Evolutionary conservation across 2,113 vertebrate species (phyloP).

Genomic region (Copsychus sechellarum): DNA sequence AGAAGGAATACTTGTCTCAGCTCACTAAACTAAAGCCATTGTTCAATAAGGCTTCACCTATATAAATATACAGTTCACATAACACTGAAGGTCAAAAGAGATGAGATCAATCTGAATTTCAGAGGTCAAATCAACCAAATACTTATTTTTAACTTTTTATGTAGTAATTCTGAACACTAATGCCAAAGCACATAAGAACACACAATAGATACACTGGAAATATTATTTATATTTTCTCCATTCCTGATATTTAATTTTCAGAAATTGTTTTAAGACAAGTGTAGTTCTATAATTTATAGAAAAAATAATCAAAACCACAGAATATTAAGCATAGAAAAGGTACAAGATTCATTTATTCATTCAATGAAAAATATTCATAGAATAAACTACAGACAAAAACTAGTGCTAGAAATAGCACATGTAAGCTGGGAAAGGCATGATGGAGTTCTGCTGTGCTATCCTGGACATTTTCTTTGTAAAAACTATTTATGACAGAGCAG

Average conservation of each 20-base stretch:
- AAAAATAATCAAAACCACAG: background rate
- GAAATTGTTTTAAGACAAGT: background rate
- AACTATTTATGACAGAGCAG: background rate
- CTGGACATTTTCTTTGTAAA: background rate
- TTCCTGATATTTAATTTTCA: background rate
- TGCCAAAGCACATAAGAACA: background rate
- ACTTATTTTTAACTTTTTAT: background rate
- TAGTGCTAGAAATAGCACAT: background rate
- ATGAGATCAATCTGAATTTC: background rate
- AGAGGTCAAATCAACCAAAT: background rate
- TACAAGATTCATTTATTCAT: background rate
- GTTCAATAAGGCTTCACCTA: background rate
- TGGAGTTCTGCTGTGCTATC: background rate
- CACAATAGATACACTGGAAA: background rate
- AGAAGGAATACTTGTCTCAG: background rate
- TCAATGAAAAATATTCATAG: background rate
- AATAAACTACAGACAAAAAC: background rate
- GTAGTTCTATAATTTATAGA: background rate
- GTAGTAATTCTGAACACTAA: background rate
- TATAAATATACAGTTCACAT: background rate
- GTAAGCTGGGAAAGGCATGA: background rate
- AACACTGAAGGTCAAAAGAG: background rate
- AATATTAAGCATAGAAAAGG: background rate
- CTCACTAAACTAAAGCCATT: background rate
- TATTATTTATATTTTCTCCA: background rate